Percentiles rank a stretch among this genome's conserved stretches.
Conservation (phyloP, 1,140 invertebrate species). For the Sweltsa coloradensis region DNA sequence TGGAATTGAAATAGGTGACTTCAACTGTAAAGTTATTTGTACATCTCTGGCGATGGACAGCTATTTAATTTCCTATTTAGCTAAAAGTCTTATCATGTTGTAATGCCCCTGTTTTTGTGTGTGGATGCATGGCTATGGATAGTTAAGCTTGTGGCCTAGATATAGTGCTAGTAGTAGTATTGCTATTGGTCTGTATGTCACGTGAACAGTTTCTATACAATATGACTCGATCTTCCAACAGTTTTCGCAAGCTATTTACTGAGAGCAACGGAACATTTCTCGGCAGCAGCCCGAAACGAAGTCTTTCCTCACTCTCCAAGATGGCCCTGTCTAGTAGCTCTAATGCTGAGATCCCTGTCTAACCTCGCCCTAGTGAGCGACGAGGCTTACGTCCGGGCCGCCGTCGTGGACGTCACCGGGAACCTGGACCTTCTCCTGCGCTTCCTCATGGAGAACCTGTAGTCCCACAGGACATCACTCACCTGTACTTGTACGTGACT, state of each 20-base stretch:
- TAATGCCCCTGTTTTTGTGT: neutral
- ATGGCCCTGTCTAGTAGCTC: slow-evolving; percentile 44
- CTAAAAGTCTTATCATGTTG: neutral
- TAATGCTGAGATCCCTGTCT: slow-evolving; percentile 12
- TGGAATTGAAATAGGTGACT: too few relatives aligned
- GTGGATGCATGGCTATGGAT: neutral
- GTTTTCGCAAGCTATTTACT: slow-evolving; percentile 57
- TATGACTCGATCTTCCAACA: slow-evolving; percentile 24
- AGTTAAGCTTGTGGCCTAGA: neutral
- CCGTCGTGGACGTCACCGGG: too few relatives aligned
- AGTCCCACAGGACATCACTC: too few relatives aligned
- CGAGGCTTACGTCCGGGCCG: neutral
- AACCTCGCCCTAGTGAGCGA: slow-evolving; percentile 7
- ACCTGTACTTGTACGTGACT: too few relatives aligned
- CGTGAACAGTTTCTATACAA: neutral
- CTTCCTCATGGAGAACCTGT: too few relatives aligned
- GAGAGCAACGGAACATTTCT: slow-evolving; percentile 43
- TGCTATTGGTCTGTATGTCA: neutral
- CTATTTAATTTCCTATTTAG: too few relatives aligned
- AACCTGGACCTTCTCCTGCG: too few relatives aligned
- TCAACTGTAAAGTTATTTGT: too few relatives aligned
- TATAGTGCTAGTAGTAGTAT: neutral
- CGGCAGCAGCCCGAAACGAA: slow-evolving; percentile 50
- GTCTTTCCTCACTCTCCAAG: slow-evolving; percentile 55
- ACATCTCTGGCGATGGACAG: too few relatives aligned